Evolutionary conservation across 2,797 vertebrate genomes (phyloP).

Genomic region (Silurus aristotelis): DNA sequence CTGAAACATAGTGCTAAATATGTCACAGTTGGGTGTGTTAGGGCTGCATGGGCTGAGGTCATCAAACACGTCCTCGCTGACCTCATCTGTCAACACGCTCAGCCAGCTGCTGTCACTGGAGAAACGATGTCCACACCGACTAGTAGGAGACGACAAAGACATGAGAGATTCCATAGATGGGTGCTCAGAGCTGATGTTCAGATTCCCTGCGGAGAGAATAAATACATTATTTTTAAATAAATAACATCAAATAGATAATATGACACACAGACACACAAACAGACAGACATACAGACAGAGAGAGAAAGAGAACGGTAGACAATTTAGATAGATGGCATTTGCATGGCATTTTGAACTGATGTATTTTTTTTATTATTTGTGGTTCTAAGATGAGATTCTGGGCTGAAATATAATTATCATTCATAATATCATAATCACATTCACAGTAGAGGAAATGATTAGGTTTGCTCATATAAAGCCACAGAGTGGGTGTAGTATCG

Average conservation of each 20-base stretch:
- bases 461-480: neutral
- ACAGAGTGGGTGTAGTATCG: neutral
- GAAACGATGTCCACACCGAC: constrained; percentile 66
- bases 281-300: neutral
- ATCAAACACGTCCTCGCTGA: constrained; percentile 83
- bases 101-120: constrained; percentile 89
- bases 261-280: neutral
- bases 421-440: neutral
- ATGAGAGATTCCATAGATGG: constrained; percentile 62
- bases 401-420: neutral
- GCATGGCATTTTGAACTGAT: neutral
- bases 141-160: constrained; percentile 46
- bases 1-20: constrained; percentile 64
- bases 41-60: constrained; percentile 80
- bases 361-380: neutral
- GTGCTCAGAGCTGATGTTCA: constrained; percentile 61
- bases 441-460: neutral
- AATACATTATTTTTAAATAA: neutral
- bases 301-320: too few relatives aligned
- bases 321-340: neutral
- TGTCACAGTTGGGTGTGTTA: constrained; percentile 76
- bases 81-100: constrained; percentile 80
- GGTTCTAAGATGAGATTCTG: neutral
- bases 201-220: constrained; percentile 72
- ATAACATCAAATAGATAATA: neutral